Base-by-base conservation (phyloP, 1,140 invertebrate genomes). In the Asobara japonica region DNA sequence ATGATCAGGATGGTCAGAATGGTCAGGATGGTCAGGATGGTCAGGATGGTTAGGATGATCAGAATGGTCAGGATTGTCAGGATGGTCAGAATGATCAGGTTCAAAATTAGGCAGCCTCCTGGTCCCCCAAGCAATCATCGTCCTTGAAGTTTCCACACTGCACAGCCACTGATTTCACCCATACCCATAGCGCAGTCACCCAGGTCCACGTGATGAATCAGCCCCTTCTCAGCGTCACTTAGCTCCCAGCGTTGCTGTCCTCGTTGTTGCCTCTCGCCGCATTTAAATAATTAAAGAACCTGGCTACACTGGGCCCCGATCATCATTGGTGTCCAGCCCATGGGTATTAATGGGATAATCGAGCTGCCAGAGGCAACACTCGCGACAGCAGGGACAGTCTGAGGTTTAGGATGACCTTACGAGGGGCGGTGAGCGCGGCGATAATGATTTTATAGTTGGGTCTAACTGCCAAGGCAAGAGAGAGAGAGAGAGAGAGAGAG, bases 381-480 rank as follows among this genome's bases (percentile, higher is more conserved):
- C 29, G 60, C n/a, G 60, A 62, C 29, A 56, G 25, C 16, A 33
- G 20, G 20, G 67, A 51, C 41, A 51, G 22, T 22, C 51, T 56
- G 18, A 56, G 22, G 45, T 29, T 48, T 41, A 27, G 51, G 51
- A 5, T 18, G 51, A 6, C n/a, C 45, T 51, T 18, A 3, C 64
- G 51, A 41, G 29, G 65, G n/a, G 25, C 51, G 45, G 22, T n/a
- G 48, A 81, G 51, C 76, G 78, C 79, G 79, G 84, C 80, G 84
- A 86, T 86, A 85, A 86, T 86, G 84, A 86, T 86, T 86, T 86
- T 85, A 86, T 86, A 84, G 83, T 86, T 76, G 84, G 78, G 81
- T 83, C 79, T 83, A 84, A 80, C 22, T 18, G 22, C 11, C 22
- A 45, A 45, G 41, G 41, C 41, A 45, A n/a, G n/a, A n/a, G n/a